Evolutionary conservation across 92 coral and sea anemone genomes (phyloP).

Genomic region (Desmophyllum pertusum): DNA sequence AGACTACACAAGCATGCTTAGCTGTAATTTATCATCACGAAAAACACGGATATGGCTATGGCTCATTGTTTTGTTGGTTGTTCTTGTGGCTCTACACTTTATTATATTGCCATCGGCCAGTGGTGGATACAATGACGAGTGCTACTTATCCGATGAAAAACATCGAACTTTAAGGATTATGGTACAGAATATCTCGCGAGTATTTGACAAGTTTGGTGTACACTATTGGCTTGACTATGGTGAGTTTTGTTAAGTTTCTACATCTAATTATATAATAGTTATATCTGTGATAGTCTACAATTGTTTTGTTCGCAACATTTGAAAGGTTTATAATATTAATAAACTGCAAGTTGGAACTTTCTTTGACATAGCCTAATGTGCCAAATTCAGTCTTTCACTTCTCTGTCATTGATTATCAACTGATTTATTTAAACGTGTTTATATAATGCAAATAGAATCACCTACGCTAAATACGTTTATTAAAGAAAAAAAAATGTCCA

Average conservation of each 20-base stretch:
- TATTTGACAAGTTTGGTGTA: conserved; percentile 69
- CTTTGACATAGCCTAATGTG: too few species aligned
- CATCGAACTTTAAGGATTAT: conserved; percentile 63
- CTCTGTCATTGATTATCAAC: too few species aligned
- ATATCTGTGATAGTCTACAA: too few species aligned
- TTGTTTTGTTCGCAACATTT: too few species aligned
- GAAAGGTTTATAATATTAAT: too few species aligned
- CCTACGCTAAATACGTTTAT: too few species aligned
- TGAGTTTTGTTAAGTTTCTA: conserved; percentile 53
- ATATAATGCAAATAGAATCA: too few species aligned
- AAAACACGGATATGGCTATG: background rate
- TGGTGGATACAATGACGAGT: conserved; percentile 85
- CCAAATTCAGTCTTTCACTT: too few species aligned
- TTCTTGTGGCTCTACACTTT: conserved; percentile 59
- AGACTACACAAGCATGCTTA: background rate
- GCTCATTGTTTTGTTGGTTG: background rate
- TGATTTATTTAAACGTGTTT: too few species aligned
- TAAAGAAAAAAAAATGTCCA: too few species aligned
- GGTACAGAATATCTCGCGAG: conserved; percentile 70
- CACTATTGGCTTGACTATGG: conserved; percentile 95
- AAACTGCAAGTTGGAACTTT: too few species aligned
- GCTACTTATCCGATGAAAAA: conserved; percentile 61
- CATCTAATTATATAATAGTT: too few species aligned
- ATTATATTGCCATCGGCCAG: conserved; percentile 61
- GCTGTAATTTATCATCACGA: background rate